phyloP scores from a whole-genome alignment of 2,888 invertebrate genomes.

The Andrena minutula region DNA sequence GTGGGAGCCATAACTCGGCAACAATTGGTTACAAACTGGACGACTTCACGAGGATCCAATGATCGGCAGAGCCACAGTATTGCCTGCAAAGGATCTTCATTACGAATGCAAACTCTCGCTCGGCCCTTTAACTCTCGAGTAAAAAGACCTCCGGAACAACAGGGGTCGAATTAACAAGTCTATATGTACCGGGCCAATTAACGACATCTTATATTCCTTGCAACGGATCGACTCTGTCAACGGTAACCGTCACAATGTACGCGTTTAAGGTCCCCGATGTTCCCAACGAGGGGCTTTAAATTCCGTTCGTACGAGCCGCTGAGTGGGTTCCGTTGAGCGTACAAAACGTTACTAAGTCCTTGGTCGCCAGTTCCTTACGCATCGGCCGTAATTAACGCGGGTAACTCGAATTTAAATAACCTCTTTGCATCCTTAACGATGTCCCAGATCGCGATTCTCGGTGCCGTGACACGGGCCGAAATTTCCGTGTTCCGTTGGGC shows the following conservation, averaged over 20 bases:
- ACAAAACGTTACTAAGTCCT: conserved; percentile 14
- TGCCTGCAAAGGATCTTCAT: background rate
- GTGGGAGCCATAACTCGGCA: background rate
- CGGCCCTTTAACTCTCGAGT: conserved; percentile 31
- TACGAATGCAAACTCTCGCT: conserved; percentile 14
- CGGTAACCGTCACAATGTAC: conserved; percentile 37
- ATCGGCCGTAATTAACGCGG: conserved; percentile 44
- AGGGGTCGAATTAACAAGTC: conserved; percentile 32
- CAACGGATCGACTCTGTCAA: background rate
- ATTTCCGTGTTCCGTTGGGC: background rate
- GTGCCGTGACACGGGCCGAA: background rate
- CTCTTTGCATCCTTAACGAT: conserved; percentile 42
- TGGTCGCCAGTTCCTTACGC: conserved; percentile 14
- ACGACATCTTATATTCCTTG: conserved; percentile 26
- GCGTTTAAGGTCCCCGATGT: conserved; percentile 11
- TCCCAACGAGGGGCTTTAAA: conserved; percentile 22
- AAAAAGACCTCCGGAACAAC: conserved; percentile 38
- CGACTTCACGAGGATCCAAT: background rate
- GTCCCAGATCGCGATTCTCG: background rate
- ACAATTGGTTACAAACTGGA: conserved; percentile 9
- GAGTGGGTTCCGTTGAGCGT: conserved; percentile 37
- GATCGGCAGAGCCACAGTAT: conserved; percentile 6
- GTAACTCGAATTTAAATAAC: conserved; percentile 46
- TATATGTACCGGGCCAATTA: conserved; percentile 28
- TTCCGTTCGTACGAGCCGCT: conserved; percentile 17